Evolutionary conservation across 2,888 invertebrate species (phyloP).

Genomic region (Philereme vetulata): DNA sequence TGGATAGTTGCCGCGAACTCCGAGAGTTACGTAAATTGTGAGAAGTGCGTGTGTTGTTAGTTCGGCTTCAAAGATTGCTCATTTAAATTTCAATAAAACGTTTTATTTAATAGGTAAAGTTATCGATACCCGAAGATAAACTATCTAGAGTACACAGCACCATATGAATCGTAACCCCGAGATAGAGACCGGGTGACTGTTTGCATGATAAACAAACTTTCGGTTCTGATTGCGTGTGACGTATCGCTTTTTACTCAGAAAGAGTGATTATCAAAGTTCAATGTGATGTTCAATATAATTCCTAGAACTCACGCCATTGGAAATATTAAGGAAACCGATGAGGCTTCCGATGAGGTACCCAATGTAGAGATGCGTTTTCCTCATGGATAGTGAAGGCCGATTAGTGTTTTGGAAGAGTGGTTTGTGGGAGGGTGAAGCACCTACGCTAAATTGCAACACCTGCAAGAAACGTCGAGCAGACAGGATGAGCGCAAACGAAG

Average conservation of each 20-base stretch:
- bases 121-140: conserved; percentile 47
- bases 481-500: conserved; percentile 72
- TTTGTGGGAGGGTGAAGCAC: conserved; percentile 74
- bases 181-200: conserved; percentile 51
- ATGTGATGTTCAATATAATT: conserved; percentile 36
- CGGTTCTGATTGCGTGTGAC: conserved; percentile 43
- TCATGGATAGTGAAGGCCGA: conserved; percentile 77
- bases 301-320: background rate
- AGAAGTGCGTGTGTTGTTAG: conserved; percentile 33
- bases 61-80: conserved; percentile 23
- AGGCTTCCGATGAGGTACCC: conserved; percentile 25
- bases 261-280: conserved; percentile 38
- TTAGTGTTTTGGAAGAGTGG: conserved; percentile 78
- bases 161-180: conserved; percentile 56
- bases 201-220: conserved; percentile 55
- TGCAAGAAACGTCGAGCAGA: conserved; percentile 77
- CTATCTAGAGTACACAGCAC: conserved; percentile 45
- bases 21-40: conserved; percentile 66
- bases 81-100: conserved; percentile 22
- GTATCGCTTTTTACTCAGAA: conserved; percentile 43
- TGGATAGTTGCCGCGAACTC: conserved; percentile 54
- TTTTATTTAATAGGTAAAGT: no score
- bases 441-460: conserved; percentile 73
- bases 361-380: conserved; percentile 47
- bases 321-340: conserved; percentile 9